Percentiles rank a stretch among this genome's conserved stretches.
phyloP scores from a whole-genome alignment of 2,797 vertebrate genomes.

The Zonotrichia albicollis region DNA sequence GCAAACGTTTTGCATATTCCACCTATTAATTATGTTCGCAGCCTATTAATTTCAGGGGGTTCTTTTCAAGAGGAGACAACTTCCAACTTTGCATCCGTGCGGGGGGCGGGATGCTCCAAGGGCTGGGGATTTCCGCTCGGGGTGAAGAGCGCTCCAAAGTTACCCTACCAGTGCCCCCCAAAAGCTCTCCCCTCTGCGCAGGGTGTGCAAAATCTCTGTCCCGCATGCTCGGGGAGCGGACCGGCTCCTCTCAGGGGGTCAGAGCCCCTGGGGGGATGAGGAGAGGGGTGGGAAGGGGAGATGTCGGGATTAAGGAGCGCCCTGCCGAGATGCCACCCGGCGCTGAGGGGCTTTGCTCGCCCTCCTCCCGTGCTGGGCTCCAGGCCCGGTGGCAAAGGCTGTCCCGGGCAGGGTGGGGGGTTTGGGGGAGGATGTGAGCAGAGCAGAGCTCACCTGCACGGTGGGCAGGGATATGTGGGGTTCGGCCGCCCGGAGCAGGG shows the following conservation, averaged over 20 bases:
- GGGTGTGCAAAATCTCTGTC: not conserved
- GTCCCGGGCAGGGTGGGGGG: too few relatives aligned
- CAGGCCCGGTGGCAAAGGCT: not conserved
- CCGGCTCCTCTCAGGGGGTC: not conserved
- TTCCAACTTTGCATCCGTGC: constrained; percentile 16
- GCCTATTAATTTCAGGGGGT: constrained; percentile 57
- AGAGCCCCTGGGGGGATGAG: not conserved
- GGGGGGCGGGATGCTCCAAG: not conserved
- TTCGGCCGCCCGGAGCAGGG: not conserved
- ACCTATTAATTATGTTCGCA: constrained; percentile 66
- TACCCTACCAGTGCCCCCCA: too few relatives aligned
- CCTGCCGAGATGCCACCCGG: not conserved
- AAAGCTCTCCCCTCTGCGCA: not conserved
- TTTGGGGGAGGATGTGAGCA: not conserved
- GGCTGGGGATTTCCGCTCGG: not conserved
- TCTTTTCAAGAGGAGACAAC: constrained; percentile 48
- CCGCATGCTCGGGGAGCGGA: not conserved
- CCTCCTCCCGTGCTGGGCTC: not conserved
- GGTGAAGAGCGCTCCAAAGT: not conserved
- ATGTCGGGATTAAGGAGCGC: not conserved
- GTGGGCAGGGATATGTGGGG: not conserved
- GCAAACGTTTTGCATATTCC: constrained; percentile 60
- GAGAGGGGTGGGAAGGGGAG: not conserved
- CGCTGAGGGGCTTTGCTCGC: not conserved
- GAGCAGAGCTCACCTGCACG: not conserved